Conservation (phyloP, 2,888 invertebrate genomes). For the Ochropacha duplaris region DNA sequence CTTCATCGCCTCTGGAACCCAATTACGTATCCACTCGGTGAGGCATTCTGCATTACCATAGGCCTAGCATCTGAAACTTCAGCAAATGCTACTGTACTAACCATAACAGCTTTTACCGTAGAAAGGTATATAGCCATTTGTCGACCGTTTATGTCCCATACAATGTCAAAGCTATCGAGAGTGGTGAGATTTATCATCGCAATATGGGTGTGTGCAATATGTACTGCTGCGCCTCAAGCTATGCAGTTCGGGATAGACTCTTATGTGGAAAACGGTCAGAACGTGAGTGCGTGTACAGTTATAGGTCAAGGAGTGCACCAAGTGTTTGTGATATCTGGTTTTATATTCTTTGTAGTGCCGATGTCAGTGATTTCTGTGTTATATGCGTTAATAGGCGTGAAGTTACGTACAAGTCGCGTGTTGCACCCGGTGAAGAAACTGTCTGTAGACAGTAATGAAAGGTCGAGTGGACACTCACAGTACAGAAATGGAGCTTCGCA, state of each 20-base stretch:
- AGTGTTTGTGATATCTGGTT: conserved; percentile 90
- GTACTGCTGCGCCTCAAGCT: conserved; percentile 90
- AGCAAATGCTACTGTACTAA: conserved; percentile 92
- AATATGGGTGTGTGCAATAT: conserved; percentile 91
- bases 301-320: conserved; percentile 84
- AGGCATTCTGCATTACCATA: conserved; percentile 88
- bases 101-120: conserved; percentile 94
- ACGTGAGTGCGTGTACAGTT: conserved; percentile 82
- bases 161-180: conserved; percentile 91
- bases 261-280: conserved; percentile 68
- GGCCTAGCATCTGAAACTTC: conserved; percentile 93
- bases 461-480: conserved; percentile 58
- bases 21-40: conserved; percentile 88
- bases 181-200: conserved; percentile 89
- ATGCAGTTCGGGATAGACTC: conserved; percentile 90
- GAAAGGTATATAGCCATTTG: conserved; percentile 95
- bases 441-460: conserved; percentile 72
- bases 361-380: conserved; percentile 93
- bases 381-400: conserved; percentile 89
- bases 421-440: conserved; percentile 83
- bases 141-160: conserved; percentile 92
- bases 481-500: conserved; percentile 83
- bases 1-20: conserved; percentile 89
- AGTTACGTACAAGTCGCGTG: conserved; percentile 85
- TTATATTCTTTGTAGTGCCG: conserved; percentile 92